phyloP scores from a whole-genome alignment of 2,888 invertebrate genomes.

The Mesoligia furuncula region DNA sequence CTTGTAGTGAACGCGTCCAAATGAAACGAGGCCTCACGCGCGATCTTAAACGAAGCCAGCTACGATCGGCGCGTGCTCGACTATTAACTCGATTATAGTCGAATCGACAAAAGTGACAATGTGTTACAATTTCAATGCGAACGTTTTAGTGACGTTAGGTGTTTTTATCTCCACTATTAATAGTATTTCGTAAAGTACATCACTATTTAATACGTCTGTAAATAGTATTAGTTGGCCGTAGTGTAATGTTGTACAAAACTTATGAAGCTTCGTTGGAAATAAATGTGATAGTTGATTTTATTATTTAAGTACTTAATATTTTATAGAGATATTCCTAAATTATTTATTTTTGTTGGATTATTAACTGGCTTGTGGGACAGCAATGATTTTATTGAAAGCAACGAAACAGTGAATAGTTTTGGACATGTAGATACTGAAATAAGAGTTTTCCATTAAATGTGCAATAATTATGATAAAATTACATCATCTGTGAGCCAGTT shows the following conservation, averaged over 20 bases:
- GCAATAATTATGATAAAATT: constrained; percentile 68
- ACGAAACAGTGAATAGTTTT: constrained; percentile 49
- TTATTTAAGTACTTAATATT: constrained; percentile 89
- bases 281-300: constrained; percentile 90
- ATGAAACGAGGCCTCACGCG: constrained; percentile 88
- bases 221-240: constrained; percentile 66
- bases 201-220: constrained; percentile 77
- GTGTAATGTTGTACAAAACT: constrained; percentile 82
- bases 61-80: constrained; percentile 87
- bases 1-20: constrained; percentile 90
- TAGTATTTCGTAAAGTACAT: constrained; percentile 71
- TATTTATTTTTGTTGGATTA: constrained; percentile 83
- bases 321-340: constrained; percentile 88
- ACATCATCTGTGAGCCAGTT: constrained; percentile 73
- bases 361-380: constrained; percentile 70
- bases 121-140: constrained; percentile 60
- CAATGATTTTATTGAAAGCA: constrained; percentile 56
- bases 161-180: constrained; percentile 80
- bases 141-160: constrained; percentile 78
- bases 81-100: constrained; percentile 77
- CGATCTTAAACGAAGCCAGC: constrained; percentile 76
- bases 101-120: constrained; percentile 73
- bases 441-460: constrained; percentile 58
- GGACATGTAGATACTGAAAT: constrained; percentile 54
- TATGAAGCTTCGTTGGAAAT: constrained; percentile 87